phyloP scores from a whole-genome alignment of 92 coral and sea anemone species.

The Porites divaricata region DNA sequence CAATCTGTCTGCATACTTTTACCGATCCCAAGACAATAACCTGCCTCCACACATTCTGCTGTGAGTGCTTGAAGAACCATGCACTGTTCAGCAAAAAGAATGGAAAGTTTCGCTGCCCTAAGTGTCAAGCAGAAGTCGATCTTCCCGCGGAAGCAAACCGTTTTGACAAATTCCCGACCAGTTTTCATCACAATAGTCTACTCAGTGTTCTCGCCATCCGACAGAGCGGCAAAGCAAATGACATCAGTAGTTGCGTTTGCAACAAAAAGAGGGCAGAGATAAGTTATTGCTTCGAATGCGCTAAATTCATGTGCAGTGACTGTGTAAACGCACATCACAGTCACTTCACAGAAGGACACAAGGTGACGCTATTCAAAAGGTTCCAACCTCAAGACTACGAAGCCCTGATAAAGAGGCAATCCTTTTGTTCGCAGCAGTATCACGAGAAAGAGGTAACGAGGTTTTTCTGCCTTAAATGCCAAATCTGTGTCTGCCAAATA shows the following conservation, averaged over 20 bases:
- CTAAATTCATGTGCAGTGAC: background rate
- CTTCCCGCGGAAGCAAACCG: background rate
- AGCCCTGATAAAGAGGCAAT: constrained; percentile 5
- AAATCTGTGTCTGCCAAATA: constrained; percentile 1
- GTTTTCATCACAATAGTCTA: constrained; percentile 21
- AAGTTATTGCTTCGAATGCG: background rate
- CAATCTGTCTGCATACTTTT: constrained; percentile 35
- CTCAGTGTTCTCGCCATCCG: background rate
- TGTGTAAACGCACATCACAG: constrained; percentile 5
- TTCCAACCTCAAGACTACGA: constrained; percentile 7
- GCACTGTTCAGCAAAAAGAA: background rate
- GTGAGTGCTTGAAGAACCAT: background rate
- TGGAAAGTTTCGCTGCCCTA: constrained; percentile 14
- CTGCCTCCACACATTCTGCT: constrained; percentile 15
- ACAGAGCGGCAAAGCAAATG: background rate
- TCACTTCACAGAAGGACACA: background rate
- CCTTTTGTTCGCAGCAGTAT: background rate
- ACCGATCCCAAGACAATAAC: constrained; percentile 17
- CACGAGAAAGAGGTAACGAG: constrained; percentile 12
- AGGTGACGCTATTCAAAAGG: background rate
- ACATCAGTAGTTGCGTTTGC: background rate
- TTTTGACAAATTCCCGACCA: constrained; percentile 19
- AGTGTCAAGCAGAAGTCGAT: constrained; percentile 9
- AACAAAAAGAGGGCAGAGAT: background rate
- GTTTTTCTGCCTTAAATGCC: background rate